phyloP scores from a whole-genome alignment of 2,888 invertebrate genomes.

The Drosophila mettleri region DNA sequence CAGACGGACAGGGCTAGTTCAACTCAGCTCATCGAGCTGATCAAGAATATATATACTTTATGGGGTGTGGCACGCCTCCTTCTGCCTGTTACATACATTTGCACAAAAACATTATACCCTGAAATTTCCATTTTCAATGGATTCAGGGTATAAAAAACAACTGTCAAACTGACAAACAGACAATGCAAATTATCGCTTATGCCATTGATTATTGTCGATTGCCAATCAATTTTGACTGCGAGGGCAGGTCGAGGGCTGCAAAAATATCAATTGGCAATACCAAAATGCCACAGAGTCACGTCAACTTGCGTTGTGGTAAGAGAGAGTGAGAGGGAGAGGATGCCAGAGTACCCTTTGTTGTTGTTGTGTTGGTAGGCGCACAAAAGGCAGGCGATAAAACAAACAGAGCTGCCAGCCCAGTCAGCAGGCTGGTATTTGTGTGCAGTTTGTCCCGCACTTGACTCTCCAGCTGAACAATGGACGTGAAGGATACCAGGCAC shows the following conservation, averaged over 20 bases:
- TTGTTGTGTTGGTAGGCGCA: constrained; percentile 38
- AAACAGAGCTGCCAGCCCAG: constrained; percentile 36
- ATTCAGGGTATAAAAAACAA: no score
- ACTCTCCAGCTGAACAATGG: constrained; percentile 45
- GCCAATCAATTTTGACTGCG: constrained; percentile 62
- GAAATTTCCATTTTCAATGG: no score
- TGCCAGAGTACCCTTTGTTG: constrained; percentile 44
- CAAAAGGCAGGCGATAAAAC: constrained; percentile 53
- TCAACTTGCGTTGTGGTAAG: constrained; percentile 14
- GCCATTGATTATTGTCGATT: constrained; percentile 77
- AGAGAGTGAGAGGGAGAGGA: neutral
- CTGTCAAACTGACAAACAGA: constrained; percentile 32
- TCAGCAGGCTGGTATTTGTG: constrained; percentile 18
- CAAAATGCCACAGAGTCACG: constrained; percentile 47
- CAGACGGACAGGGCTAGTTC: no score
- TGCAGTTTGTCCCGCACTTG: constrained; percentile 44
- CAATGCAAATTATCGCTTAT: constrained; percentile 78
- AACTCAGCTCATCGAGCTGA: no score
- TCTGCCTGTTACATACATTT: no score
- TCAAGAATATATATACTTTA: no score
- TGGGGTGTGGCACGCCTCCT: no score
- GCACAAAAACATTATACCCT: no score
- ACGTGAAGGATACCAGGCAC: constrained; percentile 33
- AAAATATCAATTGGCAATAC: constrained; percentile 55
- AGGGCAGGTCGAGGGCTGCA: constrained; percentile 41